phyloP scores from a whole-genome alignment of 2,797 vertebrate species.

The Pangasius krempfi region DNA sequence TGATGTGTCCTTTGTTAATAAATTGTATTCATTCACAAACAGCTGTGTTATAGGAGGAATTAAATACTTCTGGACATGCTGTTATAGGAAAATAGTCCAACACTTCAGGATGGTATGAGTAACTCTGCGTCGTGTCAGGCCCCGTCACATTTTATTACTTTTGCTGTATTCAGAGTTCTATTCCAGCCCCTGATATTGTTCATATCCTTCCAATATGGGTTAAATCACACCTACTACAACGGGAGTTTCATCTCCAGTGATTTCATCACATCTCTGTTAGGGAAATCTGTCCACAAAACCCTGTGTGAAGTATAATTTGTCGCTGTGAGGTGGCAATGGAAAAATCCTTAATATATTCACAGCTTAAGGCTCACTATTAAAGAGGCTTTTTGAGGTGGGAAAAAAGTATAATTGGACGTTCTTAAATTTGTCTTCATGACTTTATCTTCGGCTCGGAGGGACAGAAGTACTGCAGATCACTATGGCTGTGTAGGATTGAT shows the following conservation, averaged over 20 bases:
- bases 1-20: neutral
- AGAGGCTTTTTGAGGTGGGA: slow-evolving; percentile 1
- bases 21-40: neutral
- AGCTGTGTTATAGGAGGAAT: neutral
- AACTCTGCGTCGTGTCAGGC: neutral
- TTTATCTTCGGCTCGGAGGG: slow-evolving; percentile 30
- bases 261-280: neutral
- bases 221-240: neutral
- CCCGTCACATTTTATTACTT: neutral
- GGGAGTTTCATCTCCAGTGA: neutral
- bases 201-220: neutral
- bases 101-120: neutral
- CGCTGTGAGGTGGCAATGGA: neutral
- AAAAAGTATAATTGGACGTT: slow-evolving; percentile 33
- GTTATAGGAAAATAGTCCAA: neutral
- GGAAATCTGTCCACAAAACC: slow-evolving; percentile 19
- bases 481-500: slow-evolving; percentile 48
- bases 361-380: slow-evolving; percentile 25
- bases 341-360: slow-evolving; percentile 13
- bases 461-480: slow-evolving; percentile 35
- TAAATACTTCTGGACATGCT: neutral
- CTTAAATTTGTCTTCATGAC: slow-evolving; percentile 28
- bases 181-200: neutral
- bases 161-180: neutral
- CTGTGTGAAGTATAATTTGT: slow-evolving; percentile 13